Evolutionary conservation across 2,888 invertebrate species (phyloP), one percentile per base, ranked within the genome.

Genomic region (Drosophila bunnanda): DNA sequence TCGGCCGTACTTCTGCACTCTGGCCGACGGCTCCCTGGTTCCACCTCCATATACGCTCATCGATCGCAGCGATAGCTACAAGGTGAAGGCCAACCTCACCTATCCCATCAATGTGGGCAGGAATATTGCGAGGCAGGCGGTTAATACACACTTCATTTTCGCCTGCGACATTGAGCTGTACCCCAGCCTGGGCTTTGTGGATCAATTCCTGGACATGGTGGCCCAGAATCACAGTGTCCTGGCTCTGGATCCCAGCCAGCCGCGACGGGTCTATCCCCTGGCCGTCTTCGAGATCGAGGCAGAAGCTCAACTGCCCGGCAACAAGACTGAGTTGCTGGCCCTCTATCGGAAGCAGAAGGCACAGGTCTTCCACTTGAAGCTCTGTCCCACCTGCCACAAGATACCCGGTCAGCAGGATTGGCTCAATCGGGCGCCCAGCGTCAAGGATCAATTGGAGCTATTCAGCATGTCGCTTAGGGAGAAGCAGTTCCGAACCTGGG

Each of bases 21-120:
- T 53, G 6, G 58, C 46, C 0, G 55, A 71, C 28, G 86, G 71
- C 1, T 55, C 44, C 0, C 2, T 13, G 0, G 5, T 46, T 15
- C 10, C 48, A 0, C 77, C 89, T 0, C 91, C 91, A 0, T 91
- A 90, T 59, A 20, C 12, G 0, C 68, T 76, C 34, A 60, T 80
- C 2, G 66, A 79, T 1, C 77, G 67, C 3, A 93, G 93, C 0
- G 92, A 93, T 17, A 95, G 96, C 90, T 97, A 96, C 92, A 90
- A 77, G 48, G 75, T 65, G 3, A 36, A 25, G 77, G 95, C 96
- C 87, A 96, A 95, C 81, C 93, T 97, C 15, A 92, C 96, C 5
- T 98, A 97, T 90, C 97, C 97, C 1, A 96, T 98, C 59, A 98
- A 98, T 91, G 96, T 97, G 6, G 97, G 96, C 0, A 93, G 97